These are phyloP conservation scores for Drosophila yakuba DNA, from an alignment of 1,140 invertebrate species.

Conservation along the genomic window DNA sequence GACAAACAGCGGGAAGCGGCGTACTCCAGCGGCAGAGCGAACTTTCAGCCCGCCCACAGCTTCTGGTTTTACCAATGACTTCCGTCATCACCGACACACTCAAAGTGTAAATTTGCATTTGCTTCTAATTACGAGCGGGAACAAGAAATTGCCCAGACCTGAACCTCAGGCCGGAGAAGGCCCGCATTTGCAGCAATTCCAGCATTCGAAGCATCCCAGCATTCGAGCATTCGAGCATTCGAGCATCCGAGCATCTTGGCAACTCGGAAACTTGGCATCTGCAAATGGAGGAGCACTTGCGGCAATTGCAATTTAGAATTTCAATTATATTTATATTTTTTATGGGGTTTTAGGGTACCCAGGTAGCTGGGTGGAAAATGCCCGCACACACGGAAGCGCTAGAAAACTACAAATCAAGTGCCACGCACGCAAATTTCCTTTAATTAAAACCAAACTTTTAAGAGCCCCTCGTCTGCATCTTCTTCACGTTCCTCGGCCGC, in stretches of 20 bases:
- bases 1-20: slow-evolving; percentile 15
- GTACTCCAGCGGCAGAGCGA: slow-evolving; percentile 1
- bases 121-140: slow-evolving; percentile 73
- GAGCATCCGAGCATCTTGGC: slow-evolving; percentile 44
- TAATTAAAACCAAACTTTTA: slow-evolving; percentile 82
- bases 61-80: slow-evolving; percentile 75
- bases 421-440: slow-evolving; percentile 79
- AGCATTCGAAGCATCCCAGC: slow-evolving; percentile 39
- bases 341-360: slow-evolving; percentile 25
- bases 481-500: slow-evolving; percentile 13
- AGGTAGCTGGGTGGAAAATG: slow-evolving; percentile 5
- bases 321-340: slow-evolving; percentile 79
- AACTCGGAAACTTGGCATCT: slow-evolving; percentile 52
- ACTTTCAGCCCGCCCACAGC: slow-evolving; percentile 47
- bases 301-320: slow-evolving; percentile 81
- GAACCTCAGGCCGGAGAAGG: neutral
- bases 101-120: slow-evolving; percentile 79
- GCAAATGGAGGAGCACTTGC: slow-evolving; percentile 55
- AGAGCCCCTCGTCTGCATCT: slow-evolving; percentile 55
- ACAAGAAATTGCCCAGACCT: slow-evolving; percentile 25
- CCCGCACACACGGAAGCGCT: slow-evolving; percentile 56
- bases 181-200: slow-evolving; percentile 14
- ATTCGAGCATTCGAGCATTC: slow-evolving; percentile 38
- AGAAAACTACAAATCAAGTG: slow-evolving; percentile 78
- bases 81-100: slow-evolving; percentile 74